These are phyloP conservation scores for Callipepla californica DNA, from an alignment of 2,113 vertebrate genomes.

Conservation along the genomic window DNA sequence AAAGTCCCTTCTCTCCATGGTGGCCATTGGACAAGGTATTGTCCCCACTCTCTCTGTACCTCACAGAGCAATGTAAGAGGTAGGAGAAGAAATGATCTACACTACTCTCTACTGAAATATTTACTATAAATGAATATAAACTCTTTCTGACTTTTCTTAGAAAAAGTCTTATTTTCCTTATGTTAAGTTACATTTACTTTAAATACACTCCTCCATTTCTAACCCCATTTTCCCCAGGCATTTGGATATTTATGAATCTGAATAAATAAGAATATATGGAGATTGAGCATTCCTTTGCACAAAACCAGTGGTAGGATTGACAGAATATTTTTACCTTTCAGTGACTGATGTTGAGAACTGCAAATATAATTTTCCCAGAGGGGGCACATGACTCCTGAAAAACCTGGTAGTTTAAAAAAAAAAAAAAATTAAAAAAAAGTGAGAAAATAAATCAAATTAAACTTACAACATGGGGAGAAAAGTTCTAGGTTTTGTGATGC, in stretches of 20 bases:
- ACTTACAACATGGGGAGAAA: background rate
- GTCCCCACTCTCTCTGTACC: background rate
- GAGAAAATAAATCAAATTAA: background rate
- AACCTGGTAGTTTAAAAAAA: background rate
- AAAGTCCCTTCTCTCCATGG: background rate
- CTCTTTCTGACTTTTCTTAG: background rate
- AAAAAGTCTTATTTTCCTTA: background rate
- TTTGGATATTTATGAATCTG: constrained; percentile 29
- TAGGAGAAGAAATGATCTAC: background rate
- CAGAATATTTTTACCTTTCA: constrained; percentile 30
- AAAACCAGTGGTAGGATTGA: background rate
- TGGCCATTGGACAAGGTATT: background rate
- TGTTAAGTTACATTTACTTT: constrained; percentile 22
- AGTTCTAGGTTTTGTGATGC: background rate
- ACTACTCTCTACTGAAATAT: background rate
- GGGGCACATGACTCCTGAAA: background rate
- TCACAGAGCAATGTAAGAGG: background rate
- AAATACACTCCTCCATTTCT: background rate
- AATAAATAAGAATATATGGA: constrained; percentile 6
- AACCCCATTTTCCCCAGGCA: background rate
- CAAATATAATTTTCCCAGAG: constrained; percentile 24
- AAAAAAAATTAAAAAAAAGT: background rate
- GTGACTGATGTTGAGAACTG: constrained; percentile 14
- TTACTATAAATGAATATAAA: background rate
- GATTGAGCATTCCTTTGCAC: background rate